phyloP scores from a whole-genome alignment of 2,888 invertebrate genomes.

The Brachypalpus laphriformis region DNA sequence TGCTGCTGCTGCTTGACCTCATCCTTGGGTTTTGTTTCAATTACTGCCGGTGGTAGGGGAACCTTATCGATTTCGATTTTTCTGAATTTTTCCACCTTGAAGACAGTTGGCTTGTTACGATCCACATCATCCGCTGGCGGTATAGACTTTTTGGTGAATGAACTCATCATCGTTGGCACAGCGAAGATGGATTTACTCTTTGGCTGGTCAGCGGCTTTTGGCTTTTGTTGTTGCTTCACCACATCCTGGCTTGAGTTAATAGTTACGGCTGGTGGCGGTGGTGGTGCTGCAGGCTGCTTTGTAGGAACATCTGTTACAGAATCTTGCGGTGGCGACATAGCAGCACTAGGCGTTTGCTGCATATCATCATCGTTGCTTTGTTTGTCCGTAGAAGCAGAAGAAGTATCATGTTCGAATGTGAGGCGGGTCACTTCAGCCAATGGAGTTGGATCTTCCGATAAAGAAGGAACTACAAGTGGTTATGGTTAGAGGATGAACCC shows the following conservation, averaged over 20 bases:
- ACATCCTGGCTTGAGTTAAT: constrained; percentile 53
- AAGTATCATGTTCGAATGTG: constrained; percentile 81
- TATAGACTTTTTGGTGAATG: constrained; percentile 41
- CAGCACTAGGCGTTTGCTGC: constrained; percentile 79
- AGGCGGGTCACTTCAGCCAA: constrained; percentile 82
- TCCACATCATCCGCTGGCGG: constrained; percentile 55
- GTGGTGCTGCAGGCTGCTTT: too few species aligned
- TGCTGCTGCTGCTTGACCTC: constrained; percentile 48
- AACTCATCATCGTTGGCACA: constrained; percentile 37
- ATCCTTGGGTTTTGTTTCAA: constrained; percentile 62
- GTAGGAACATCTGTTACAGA: constrained; percentile 72
- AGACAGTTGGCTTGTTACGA: constrained; percentile 41
- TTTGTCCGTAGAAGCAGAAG: constrained; percentile 77
- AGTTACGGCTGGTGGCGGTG: constrained; percentile 64
- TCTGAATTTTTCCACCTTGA: constrained; percentile 57
- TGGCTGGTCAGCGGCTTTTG: constrained; percentile 53
- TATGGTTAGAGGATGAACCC: too few species aligned
- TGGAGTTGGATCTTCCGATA: constrained; percentile 83
- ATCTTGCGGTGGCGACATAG: constrained; percentile 60
- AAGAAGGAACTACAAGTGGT: constrained; percentile 81
- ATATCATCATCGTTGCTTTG: constrained; percentile 76
- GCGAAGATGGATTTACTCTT: constrained; percentile 62
- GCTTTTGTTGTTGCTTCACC: constrained; percentile 53
- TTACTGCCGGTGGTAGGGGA: constrained; percentile 41
- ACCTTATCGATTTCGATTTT: constrained; percentile 64